Conservation (phyloP, 2,113 vertebrate genomes). For the Chitala chitala region DNA sequence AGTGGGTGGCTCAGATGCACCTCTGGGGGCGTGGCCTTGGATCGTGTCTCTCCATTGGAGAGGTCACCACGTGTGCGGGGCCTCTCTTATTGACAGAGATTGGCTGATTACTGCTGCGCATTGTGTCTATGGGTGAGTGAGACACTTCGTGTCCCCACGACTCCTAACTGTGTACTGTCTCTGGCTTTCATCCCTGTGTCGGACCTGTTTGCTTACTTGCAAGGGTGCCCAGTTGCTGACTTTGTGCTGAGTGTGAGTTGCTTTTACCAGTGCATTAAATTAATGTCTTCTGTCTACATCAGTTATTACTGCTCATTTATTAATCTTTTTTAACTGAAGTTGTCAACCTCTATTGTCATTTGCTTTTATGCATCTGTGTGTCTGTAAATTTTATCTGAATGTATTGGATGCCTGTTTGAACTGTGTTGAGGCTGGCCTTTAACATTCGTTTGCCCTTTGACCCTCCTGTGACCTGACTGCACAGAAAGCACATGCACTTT, state of each 20-base stretch:
- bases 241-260: neutral
- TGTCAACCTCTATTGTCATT: too few relatives aligned
- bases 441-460: neutral
- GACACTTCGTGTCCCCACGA: neutral
- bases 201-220: neutral
- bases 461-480: neutral
- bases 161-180: neutral
- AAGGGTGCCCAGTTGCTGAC: neutral
- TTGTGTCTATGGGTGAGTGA: conserved; percentile 80
- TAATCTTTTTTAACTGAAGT: neutral
- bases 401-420: too few relatives aligned
- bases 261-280: too few relatives aligned
- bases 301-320: neutral
- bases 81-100: conserved; percentile 65
- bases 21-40: conserved; percentile 84
- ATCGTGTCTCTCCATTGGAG: conserved; percentile 67
- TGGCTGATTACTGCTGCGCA: conserved; percentile 91
- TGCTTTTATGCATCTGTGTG: too few relatives aligned
- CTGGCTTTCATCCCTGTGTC: neutral
- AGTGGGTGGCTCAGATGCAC: conserved; percentile 69
- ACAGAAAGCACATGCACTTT: conserved; percentile 72
- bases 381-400: too few relatives aligned
- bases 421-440: too few relatives aligned
- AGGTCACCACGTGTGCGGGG: conserved; percentile 64
- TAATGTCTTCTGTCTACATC: too few relatives aligned